phyloP scores from a whole-genome alignment of 1,140 invertebrate species.

The Zophobas atratus region DNA sequence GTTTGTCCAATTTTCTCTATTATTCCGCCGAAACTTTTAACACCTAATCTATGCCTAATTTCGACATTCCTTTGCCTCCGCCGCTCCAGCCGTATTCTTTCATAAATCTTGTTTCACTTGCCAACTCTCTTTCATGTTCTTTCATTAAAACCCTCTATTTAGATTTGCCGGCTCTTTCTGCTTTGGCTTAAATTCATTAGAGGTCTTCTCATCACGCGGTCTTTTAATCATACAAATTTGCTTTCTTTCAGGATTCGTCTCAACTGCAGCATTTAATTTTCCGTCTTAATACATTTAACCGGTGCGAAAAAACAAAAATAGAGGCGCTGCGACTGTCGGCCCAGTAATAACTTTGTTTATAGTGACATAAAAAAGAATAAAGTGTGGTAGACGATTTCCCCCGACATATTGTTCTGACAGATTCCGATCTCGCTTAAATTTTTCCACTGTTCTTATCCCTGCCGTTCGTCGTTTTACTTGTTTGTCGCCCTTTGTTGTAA shows the following conservation, averaged over 20 bases:
- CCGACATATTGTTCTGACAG: constrained; percentile 22
- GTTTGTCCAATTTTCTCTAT: constrained; percentile 39
- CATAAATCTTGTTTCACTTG: constrained; percentile 20
- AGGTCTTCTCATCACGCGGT: background rate
- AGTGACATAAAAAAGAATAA: background rate
- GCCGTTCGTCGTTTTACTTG: constrained; percentile 5
- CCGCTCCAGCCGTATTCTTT: background rate
- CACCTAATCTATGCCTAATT: constrained; percentile 37
- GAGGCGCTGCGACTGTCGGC: too few relatives aligned
- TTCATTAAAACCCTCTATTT: constrained; percentile 22
- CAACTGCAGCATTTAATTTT: background rate
- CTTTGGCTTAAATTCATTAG: background rate
- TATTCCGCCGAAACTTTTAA: constrained; percentile 23
- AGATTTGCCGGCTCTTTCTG: too few relatives aligned
- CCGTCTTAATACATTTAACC: constrained; percentile 1
- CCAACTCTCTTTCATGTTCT: constrained; percentile 15
- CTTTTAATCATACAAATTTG: constrained; percentile 17
- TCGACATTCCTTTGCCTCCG: background rate
- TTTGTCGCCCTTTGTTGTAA: constrained; percentile 3
- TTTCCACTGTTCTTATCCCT: constrained; percentile 6
- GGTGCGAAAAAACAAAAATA: background rate
- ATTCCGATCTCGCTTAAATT: constrained; percentile 12
- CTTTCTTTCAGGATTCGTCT: background rate
- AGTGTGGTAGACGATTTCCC: background rate
- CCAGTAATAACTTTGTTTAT: background rate